Percentiles rank a stretch among this genome's conserved stretches.
phyloP scores from a whole-genome alignment of 2,113 vertebrate genomes.

The Oncorhynchus nerka region DNA sequence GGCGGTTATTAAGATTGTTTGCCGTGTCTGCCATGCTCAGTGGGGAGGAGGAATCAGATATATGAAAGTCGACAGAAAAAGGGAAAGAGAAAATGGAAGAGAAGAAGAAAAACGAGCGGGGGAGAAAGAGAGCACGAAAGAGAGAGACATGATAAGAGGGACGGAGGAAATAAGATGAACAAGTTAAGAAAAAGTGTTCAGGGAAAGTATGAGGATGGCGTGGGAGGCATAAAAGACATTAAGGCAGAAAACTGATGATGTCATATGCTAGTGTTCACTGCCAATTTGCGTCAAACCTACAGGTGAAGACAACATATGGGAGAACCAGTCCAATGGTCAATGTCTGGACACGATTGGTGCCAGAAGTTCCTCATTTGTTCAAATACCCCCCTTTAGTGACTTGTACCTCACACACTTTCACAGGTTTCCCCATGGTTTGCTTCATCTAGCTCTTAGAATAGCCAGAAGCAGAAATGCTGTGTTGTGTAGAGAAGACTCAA shows the following conservation, averaged over 20 bases:
- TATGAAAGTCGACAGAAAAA: constrained; percentile 23
- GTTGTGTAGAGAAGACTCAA: neutral
- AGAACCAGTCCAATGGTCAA: constrained; percentile 55
- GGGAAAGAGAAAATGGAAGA: constrained; percentile 19
- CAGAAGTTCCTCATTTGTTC: constrained; percentile 26
- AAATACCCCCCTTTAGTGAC: neutral
- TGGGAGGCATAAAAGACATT: constrained; percentile 25
- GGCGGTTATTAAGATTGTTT: constrained; percentile 65
- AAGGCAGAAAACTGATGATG: constrained; percentile 40
- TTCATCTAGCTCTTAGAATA: constrained; percentile 41
- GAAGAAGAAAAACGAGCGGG: neutral
- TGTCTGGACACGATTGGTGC: constrained; percentile 21
- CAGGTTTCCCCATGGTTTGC: constrained; percentile 16
- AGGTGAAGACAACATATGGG: constrained; percentile 76
- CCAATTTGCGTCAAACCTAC: constrained; percentile 67
- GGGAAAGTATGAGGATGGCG: neutral
- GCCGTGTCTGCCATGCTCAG: constrained; percentile 22
- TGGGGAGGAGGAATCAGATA: constrained; percentile 20
- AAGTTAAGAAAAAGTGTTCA: neutral
- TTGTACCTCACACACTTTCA: neutral
- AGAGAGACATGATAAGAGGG: neutral
- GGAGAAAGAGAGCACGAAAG: constrained; percentile 21
- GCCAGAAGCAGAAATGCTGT: constrained; percentile 9
- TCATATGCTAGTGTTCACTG: constrained; percentile 68
- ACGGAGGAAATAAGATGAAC: neutral